phyloP scores from a whole-genome alignment of 2,797 vertebrate genomes.

The Sus cebifrons region DNA sequence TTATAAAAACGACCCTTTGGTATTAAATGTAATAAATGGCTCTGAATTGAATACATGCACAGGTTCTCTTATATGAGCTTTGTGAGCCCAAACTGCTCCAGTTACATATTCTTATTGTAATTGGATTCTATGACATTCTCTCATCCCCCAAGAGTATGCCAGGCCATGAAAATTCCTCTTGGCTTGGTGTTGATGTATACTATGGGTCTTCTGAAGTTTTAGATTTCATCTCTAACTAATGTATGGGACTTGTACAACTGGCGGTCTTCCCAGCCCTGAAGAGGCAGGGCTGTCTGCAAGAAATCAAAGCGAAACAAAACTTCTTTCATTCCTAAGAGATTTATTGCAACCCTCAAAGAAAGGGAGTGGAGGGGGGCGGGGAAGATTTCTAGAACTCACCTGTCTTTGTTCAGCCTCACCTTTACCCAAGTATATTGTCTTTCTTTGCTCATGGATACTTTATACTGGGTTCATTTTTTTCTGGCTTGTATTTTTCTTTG shows the following conservation, averaged over 20 bases:
- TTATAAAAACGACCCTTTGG: slow-evolving; percentile 81
- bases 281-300: neutral
- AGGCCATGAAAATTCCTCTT: slow-evolving; percentile 1
- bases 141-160: neutral
- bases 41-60: slow-evolving; percentile 68
- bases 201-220: slow-evolving; percentile 17
- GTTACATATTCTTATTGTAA: slow-evolving; percentile 64
- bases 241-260: neutral
- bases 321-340: neutral
- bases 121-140: slow-evolving; percentile 50
- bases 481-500: slow-evolving; percentile 35
- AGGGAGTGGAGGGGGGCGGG: neutral
- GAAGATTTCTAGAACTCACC: neutral
- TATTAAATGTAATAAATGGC: slow-evolving; percentile 79
- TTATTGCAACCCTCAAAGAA: neutral
- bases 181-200: neutral
- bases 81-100: neutral
- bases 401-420: neutral
- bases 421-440: slow-evolving; percentile 6
- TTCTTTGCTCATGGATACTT: neutral
- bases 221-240: neutral
- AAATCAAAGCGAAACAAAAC: slow-evolving; percentile 27
- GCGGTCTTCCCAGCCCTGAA: neutral
- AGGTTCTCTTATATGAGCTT: slow-evolving; percentile 78
- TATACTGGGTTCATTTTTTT: neutral